phyloP scores from a whole-genome alignment of 2,797 vertebrate species.

The Sphaeramia orbicularis region DNA sequence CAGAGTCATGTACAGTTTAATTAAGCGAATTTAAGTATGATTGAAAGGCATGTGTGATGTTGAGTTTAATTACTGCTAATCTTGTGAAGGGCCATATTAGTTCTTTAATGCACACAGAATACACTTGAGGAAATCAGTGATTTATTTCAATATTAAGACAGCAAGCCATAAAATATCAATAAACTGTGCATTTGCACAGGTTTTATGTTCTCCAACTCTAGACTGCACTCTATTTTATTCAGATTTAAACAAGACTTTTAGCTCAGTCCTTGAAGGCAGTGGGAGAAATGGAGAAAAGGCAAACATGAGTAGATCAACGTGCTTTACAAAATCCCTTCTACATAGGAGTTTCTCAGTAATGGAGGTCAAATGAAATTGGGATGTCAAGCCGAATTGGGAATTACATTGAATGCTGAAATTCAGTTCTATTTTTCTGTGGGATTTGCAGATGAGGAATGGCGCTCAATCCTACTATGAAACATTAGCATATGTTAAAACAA shows the following conservation, averaged over 20 bases:
- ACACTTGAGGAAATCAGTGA: too few species aligned
- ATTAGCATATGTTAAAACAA: conserved; percentile 63
- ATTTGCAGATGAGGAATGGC: conserved; percentile 43
- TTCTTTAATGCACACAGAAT: too few species aligned
- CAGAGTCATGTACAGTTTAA: too few species aligned
- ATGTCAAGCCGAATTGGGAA: conserved; percentile 57
- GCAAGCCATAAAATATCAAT: conserved; percentile 21
- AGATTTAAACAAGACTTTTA: conserved; percentile 35
- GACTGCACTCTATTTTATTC: conserved; percentile 35
- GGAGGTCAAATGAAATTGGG: conserved; percentile 64
- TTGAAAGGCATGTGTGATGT: too few species aligned
- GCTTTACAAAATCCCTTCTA: conserved; percentile 16
- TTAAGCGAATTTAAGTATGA: too few species aligned
- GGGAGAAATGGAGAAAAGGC: conserved; percentile 15
- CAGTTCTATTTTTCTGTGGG: conserved; percentile 44
- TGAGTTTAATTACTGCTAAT: too few species aligned
- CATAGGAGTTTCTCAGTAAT: conserved; percentile 37
- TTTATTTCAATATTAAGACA: conserved; percentile 1
- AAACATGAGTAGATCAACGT: conserved; percentile 35
- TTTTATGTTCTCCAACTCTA: conserved; percentile 25
- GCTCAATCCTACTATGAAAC: conserved; percentile 58
- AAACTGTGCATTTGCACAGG: conserved; percentile 13
- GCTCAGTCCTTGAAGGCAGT: conserved; percentile 30
- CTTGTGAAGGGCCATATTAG: too few species aligned
- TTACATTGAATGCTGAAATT: conserved; percentile 53